Evolutionary conservation across 2,888 invertebrate species (phyloP), one percentile per base, ranked within the genome.

Genomic region (Hydropsyche betteni): DNA sequence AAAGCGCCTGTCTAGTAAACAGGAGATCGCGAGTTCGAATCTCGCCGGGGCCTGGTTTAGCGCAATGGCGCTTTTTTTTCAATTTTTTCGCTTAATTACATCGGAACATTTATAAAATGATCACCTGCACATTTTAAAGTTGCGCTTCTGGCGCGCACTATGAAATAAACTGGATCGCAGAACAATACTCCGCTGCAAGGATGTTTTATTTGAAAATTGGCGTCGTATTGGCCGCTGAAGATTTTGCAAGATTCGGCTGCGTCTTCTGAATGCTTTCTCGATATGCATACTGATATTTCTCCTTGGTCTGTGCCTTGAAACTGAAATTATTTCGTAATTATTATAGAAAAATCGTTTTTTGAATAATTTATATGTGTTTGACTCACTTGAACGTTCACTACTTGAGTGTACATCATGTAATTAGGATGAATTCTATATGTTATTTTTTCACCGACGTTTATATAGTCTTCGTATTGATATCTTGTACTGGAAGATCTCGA

Each of bases 1-100:
- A 91, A 90, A 90, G 89, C 88, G 88, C 88, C 88, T 89, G 90
- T 90, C 90, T 91, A 90, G 91, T 91, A 91, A 91, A 91, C 90
- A 91, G 91, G 90, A 91, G 91, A 91, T 90, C 91, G 86, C 87
- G 87, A 85, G 87, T 87, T 87, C 87, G 87, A 87, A 87, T 88
- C 87, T 85, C 87, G 85, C 85, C 87, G 87, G 87, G 87, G 87
- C 87, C 87, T 87, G 34, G 51, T 71, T 33, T 50, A 38, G 7
- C 5, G 53, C 53, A 53, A 53, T 53, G 53, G 53, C 5, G 7
- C 5, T n/a, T 53, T 53, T 53, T 53, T 44, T 44, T 44, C 1
- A 1, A 44, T 2, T 44, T 44, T 44, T 44, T 6, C 10, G 2
- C 24, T 24, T 2, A 24, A 24, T 24, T 24, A 44, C 10, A 2